Conservation (phyloP, 2,797 vertebrate species). For the Neopelma chrysocephalum region DNA sequence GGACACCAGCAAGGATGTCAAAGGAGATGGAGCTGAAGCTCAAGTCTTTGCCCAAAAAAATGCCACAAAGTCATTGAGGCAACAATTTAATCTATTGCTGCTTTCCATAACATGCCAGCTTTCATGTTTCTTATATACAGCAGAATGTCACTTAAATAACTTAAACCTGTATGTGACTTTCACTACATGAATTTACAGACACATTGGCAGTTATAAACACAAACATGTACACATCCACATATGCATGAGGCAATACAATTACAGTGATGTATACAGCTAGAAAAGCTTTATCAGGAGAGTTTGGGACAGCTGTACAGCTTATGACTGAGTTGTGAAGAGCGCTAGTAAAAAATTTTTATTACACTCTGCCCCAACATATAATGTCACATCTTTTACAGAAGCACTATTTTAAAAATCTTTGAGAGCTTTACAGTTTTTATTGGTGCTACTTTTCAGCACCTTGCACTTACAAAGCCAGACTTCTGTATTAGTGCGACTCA, state of each 20-base stretch:
- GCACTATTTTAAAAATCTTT: not conserved
- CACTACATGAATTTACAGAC: not conserved
- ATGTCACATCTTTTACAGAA: not conserved
- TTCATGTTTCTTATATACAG: not conserved
- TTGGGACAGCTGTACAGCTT: not conserved
- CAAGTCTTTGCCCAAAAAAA: not conserved
- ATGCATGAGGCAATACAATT: not conserved
- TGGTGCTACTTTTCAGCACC: slow-evolving; percentile 16
- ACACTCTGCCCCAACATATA: not conserved
- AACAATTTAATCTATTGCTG: not conserved
- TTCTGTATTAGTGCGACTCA: not conserved
- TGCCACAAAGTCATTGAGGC: not conserved
- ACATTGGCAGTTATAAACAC: not conserved
- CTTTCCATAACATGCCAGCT: not conserved
- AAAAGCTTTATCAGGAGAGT: not conserved
- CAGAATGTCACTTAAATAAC: not conserved
- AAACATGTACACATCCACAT: not conserved
- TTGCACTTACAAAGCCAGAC: not conserved
- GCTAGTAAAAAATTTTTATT: not conserved
- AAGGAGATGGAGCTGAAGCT: not conserved
- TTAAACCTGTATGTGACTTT: not conserved
- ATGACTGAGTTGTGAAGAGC: not conserved
- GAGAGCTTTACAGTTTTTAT: slow-evolving; percentile 32
- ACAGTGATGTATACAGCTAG: not conserved
- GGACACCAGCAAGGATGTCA: not conserved